Base-by-base conservation (phyloP, 1,140 invertebrate species). In the Drosophila pectinifera region DNA sequence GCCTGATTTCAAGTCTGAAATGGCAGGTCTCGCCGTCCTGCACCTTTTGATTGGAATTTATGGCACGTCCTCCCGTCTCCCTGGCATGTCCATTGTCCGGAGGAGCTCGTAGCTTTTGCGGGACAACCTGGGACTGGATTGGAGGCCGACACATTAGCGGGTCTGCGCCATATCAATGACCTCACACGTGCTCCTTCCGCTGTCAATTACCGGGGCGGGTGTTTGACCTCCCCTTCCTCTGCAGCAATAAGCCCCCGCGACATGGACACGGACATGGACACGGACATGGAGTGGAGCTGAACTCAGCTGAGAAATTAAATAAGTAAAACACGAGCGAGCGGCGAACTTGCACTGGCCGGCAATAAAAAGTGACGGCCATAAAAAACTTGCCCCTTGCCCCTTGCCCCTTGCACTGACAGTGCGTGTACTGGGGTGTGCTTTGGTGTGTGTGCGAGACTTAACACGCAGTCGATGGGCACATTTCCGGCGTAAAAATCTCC, bases 401-500 rank as follows among this genome's bases (percentile, higher is more conserved):
- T 24, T 16, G 18, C 18, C n/a, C 28, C 53, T 49, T 22, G 51
- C 31, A 64, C 42, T 31, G 26, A 41, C 39, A 64, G 38, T 46
- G 42, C 42, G 31, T 59, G 26, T 39, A 11, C 11, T 13, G 24
- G n/a, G 24, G 39, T 53, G 49, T 57, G n/a, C 63, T 26, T 76
- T 34, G 45, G 45, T 64, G 56, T 61, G 73, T 78, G 63, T 83
- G 83, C 46, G 56, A 57, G 79, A 88, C 70, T 83, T 89, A 89
- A 83, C 83, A 88, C 84, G 83, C 84, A 89, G 70, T 80, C 83
- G 82, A 82, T 89, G 83, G 80, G 72, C 84, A 79, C 83, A 89
- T 84, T 89, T 88, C 83, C 80, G 84, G 76, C 83, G 70, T 79
- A 74, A 86, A 85, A 86, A 85, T 80, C 75, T 80, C 73, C 65